These are phyloP conservation scores for Pinctada fucata DNA, from an alignment of 2,888 invertebrate genomes.

Conservation along the genomic window DNA sequence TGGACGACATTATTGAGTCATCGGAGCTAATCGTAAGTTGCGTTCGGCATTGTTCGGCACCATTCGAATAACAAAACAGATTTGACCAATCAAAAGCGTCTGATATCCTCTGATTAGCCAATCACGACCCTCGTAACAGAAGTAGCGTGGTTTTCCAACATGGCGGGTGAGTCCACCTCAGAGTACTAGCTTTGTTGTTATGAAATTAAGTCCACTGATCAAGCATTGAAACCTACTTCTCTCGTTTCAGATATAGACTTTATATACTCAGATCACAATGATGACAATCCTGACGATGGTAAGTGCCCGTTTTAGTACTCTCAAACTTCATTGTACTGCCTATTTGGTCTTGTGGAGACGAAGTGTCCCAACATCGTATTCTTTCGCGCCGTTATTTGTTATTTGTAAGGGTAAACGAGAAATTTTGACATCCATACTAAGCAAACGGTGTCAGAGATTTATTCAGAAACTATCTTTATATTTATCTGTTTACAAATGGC, in stretches of 20 bases:
- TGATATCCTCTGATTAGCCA: slow-evolving; percentile 56
- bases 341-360: slow-evolving; percentile 61
- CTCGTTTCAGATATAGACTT: slow-evolving; percentile 74
- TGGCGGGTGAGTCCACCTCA: slow-evolving; percentile 76
- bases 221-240: slow-evolving; percentile 54
- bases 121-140: slow-evolving; percentile 59
- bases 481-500: slow-evolving; percentile 21
- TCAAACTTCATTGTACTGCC: slow-evolving; percentile 53
- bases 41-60: slow-evolving; percentile 60
- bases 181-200: slow-evolving; percentile 68
- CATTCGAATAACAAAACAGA: slow-evolving; percentile 54
- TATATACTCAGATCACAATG: slow-evolving; percentile 67
- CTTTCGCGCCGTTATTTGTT: slow-evolving; percentile 39
- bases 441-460: background rate
- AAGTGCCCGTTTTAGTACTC: slow-evolving; percentile 54
- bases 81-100: slow-evolving; percentile 63
- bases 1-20: slow-evolving; percentile 50
- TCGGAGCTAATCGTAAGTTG: slow-evolving; percentile 59
- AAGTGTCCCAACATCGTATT: slow-evolving; percentile 58
- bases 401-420: background rate
- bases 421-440: background rate
- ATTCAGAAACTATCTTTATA: background rate
- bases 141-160: slow-evolving; percentile 73
- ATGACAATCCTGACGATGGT: slow-evolving; percentile 71
- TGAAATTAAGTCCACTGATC: slow-evolving; percentile 62